Evolutionary conservation across 2,797 vertebrate species (phyloP), one percentile per base, ranked within the genome.

Genomic region (Bucorvus abyssinicus): DNA sequence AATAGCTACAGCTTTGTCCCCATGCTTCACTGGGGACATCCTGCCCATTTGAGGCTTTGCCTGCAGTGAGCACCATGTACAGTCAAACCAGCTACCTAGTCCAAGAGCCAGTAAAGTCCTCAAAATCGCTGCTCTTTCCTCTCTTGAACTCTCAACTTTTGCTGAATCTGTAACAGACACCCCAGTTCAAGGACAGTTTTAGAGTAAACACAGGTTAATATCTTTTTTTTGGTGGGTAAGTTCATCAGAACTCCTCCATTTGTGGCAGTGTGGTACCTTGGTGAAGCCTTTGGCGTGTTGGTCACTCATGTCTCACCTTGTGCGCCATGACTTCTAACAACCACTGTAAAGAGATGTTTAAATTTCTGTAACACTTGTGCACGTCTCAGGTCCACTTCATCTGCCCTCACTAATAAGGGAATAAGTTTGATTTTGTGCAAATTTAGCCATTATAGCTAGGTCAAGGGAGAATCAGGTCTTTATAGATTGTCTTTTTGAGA

Each of bases 211-310:
- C 38, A 40, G 38, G 10, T 40, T 12, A 40, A 40, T 12, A 40
- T 10, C 38, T 2, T 6, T 38, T 38, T 47, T 59, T 40, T 9
- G 47, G 59, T 42, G 36, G 8, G 6, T 36, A 50, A 71, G 13
- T 36, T 59, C 52, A 45, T 44, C 65, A 38, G 23, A 56, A 26
- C 44, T 40, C 6, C 38, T 85, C 21, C 16, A 9, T 26, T 65
- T 78, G 29, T 5, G 5, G 32, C 26, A 27, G 23, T 36, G 42
- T 1, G 2, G 44, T 69, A 21, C 27, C 29, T 87, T 6, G 11
- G 26, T 0, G 0, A 68, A 47, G 63, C 29, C n/a, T 40, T 45
- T 57, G 42, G 29, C 1, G 2, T 14, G n/a, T 12, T 2, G 1
- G 12, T 70, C 59, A 44, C 55, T 87, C 67, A 5, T 1, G 1